Evolutionary conservation across 30 jellyfish, hydroid and myxozoan species (phyloP).

Genomic region (Nemopilema nomurai): DNA sequence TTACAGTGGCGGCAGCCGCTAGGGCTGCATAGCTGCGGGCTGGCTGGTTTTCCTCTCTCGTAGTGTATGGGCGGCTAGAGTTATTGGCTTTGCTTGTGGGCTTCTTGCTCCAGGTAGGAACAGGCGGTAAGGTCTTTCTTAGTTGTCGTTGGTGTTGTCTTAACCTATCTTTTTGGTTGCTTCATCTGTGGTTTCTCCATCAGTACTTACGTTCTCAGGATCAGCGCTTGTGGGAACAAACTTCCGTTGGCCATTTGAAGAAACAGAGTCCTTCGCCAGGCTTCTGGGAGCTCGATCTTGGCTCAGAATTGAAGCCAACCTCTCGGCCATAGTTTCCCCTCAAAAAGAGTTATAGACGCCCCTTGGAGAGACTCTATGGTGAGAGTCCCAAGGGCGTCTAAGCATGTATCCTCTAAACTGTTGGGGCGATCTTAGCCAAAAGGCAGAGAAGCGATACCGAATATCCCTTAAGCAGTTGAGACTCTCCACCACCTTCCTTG

Average conservation of each 20-base stretch:
- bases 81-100: background rate
- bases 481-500: no score
- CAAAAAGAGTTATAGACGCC: no score
- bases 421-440: no score
- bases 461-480: no score
- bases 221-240: background rate
- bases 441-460: no score
- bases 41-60: background rate
- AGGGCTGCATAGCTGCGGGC: background rate
- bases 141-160: background rate
- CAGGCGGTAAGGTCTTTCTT: background rate
- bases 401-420: no score
- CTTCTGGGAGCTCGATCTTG: background rate
- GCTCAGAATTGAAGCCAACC: background rate
- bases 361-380: no score
- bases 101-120: background rate
- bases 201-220: background rate
- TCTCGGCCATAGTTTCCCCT: constrained; percentile 4
- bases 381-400: no score
- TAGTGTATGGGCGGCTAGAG: background rate
- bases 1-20: background rate
- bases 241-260: background rate
- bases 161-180: background rate
- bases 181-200: background rate
- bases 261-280: background rate